A percentile compares a stretch with the other conserved stretches of the same genome.
phyloP scores from a whole-genome alignment of 2,888 invertebrate genomes.

The Drepanosiphum platanoidis region DNA sequence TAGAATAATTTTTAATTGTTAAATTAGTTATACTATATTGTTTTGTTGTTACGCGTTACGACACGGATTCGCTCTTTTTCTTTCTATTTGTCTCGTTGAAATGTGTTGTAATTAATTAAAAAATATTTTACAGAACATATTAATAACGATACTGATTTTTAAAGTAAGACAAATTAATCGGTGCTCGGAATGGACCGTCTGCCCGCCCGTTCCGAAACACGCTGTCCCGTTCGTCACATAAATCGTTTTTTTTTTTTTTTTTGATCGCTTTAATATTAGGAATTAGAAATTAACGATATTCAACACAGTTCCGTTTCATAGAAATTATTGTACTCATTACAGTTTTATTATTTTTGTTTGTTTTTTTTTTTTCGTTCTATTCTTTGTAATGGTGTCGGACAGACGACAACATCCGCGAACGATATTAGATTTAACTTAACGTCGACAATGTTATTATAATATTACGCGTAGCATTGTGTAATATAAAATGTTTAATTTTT shows the following conservation, averaged over 20 bases:
- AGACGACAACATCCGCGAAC: background rate
- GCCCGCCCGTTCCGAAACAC: background rate
- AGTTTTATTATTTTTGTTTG: background rate
- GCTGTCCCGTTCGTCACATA: background rate
- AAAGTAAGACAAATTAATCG: conserved; percentile 25
- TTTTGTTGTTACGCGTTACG: conserved; percentile 35
- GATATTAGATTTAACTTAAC: background rate
- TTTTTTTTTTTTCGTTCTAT: too few relatives aligned
- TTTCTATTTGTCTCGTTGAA: conserved; percentile 31
- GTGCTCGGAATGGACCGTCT: conserved; percentile 33
- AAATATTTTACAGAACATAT: conserved; percentile 22
- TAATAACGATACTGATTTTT: conserved; percentile 15
- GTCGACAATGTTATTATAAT: background rate
- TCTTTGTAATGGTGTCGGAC: background rate
- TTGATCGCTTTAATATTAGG: background rate
- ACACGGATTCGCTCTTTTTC: conserved; percentile 39
- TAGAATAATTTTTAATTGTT: conserved; percentile 58
- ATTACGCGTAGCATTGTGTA: background rate
- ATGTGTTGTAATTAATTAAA: conserved; percentile 1
- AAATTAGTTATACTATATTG: conserved; percentile 56
- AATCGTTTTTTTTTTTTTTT: background rate
- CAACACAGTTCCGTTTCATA: background rate
- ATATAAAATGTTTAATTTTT: background rate
- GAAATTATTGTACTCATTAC: background rate
- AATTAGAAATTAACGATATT: background rate